phyloP scores from a whole-genome alignment of 2,888 invertebrate genomes.

The Drosophila stalkeri region DNA sequence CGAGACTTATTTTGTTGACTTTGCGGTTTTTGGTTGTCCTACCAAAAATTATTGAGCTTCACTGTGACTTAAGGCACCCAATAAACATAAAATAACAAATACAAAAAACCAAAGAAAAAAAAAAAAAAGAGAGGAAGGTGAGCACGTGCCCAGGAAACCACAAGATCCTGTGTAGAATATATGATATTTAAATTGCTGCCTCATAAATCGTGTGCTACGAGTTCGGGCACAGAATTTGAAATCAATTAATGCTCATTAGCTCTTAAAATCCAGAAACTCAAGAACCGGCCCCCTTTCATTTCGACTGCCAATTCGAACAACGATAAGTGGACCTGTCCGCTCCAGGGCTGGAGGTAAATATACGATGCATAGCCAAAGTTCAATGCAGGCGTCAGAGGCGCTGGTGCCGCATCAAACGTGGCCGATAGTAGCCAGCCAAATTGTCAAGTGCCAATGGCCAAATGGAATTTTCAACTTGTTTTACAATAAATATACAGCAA shows the following conservation, averaged over 20 bases:
- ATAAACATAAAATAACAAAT: not conserved
- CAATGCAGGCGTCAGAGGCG: conserved; percentile 30
- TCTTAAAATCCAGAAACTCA: conserved; percentile 38
- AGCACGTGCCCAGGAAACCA: conserved; percentile 71
- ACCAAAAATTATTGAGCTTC: conserved; percentile 19
- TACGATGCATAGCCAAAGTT: conserved; percentile 70
- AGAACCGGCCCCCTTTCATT: conserved; percentile 39
- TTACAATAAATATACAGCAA: conserved; percentile 29
- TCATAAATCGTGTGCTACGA: conserved; percentile 40
- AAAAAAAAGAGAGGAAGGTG: too few species aligned
- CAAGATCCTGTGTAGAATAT: conserved; percentile 60
- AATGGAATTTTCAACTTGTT: conserved; percentile 51
- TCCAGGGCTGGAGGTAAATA: conserved; percentile 43
- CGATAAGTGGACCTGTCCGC: conserved; percentile 64
- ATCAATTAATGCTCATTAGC: conserved; percentile 71
- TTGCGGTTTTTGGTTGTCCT: conserved; percentile 60
- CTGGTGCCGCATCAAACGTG: conserved; percentile 64
- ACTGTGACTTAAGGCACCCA: conserved; percentile 29
- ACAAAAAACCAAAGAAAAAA: not conserved
- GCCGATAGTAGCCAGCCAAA: conserved; percentile 37
- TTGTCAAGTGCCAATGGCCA: conserved; percentile 58
- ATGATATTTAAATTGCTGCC: conserved; percentile 29
- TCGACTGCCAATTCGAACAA: not conserved
- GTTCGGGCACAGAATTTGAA: conserved; percentile 30
- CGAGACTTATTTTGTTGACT: conserved; percentile 21